Percentiles rank a stretch among this genome's conserved stretches.
phyloP scores from a whole-genome alignment of 2,797 vertebrate species.

The Coilia nasus region DNA sequence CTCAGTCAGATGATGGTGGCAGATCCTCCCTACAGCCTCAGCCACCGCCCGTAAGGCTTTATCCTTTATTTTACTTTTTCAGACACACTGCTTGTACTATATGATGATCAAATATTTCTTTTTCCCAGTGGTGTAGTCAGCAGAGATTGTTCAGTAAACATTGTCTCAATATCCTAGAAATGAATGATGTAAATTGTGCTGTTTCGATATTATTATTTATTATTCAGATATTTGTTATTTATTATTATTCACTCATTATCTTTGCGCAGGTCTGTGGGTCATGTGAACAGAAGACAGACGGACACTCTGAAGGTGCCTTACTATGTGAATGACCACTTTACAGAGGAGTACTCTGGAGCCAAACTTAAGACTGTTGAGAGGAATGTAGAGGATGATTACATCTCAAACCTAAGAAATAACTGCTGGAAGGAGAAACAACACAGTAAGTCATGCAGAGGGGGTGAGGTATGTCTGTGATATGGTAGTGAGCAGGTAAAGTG shows the following conservation, averaged over 20 bases:
- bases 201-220: too few relatives aligned
- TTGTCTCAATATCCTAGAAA: too few relatives aligned
- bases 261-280: conserved; percentile 85
- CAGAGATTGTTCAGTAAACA: too few relatives aligned
- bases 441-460: conserved; percentile 78
- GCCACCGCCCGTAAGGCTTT: conserved; percentile 87
- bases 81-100: background rate
- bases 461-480: background rate
- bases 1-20: conserved; percentile 99
- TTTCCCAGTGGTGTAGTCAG: too few relatives aligned
- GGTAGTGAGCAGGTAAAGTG: background rate
- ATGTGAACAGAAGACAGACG: conserved; percentile 85
- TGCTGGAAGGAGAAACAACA: conserved; percentile 99
- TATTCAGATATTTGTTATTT: too few relatives aligned
- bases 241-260: background rate
- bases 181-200: background rate
- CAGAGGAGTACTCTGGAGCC: conserved; percentile 84
- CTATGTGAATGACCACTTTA: conserved; percentile 89
- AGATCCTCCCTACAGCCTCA: conserved; percentile 96
- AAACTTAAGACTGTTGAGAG: conserved; percentile 88
- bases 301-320: conserved; percentile 89
- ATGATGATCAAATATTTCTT: too few relatives aligned
- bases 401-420: conserved; percentile 96
- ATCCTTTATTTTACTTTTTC: background rate
- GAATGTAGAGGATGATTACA: conserved; percentile 96